Conservation (phyloP, 1,140 invertebrate genomes). For the Hydropsyche tenuis region DNA sequence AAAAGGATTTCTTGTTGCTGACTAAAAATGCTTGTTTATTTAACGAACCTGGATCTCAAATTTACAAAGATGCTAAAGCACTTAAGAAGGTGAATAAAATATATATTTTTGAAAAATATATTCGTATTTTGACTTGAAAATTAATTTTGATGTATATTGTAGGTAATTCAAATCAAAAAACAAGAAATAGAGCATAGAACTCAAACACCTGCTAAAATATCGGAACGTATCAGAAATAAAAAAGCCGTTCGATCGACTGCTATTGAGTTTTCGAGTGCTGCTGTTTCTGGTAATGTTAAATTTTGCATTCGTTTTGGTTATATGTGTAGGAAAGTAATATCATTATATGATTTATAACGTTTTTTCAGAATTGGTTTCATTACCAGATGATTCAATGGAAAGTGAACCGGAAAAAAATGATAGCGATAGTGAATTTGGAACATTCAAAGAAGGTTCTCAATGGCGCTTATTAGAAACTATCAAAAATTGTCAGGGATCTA, state of each 20-base stretch:
- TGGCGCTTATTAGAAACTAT: constrained; percentile 84
- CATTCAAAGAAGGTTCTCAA: constrained; percentile 70
- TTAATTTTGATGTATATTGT: too few relatives aligned
- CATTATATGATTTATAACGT: constrained; percentile 7
- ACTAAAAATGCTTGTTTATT: constrained; percentile 95
- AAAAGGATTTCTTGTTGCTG: constrained; percentile 90
- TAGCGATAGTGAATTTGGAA: constrained; percentile 68
- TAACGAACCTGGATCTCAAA: constrained; percentile 95
- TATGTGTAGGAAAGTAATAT: too few relatives aligned
- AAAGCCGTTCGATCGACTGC: constrained; percentile 53
- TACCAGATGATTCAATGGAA: constrained; percentile 56
- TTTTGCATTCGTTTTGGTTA: background rate
- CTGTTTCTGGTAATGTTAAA: constrained; percentile 49
- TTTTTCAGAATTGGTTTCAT: constrained; percentile 58
- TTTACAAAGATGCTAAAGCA: constrained; percentile 94
- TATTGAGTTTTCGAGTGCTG: constrained; percentile 53
- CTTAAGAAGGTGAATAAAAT: constrained; percentile 79
- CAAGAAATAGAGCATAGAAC: constrained; percentile 70
- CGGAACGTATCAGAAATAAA: constrained; percentile 65
- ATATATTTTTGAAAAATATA: too few relatives aligned
- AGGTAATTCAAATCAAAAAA: constrained; percentile 70
- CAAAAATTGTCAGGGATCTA: constrained; percentile 71
- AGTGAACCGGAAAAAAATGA: constrained; percentile 68
- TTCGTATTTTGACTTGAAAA: too few relatives aligned
- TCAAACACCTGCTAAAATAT: constrained; percentile 60